phyloP scores from a whole-genome alignment of 1,140 invertebrate species.

The Pseudobourletiella spinata region DNA sequence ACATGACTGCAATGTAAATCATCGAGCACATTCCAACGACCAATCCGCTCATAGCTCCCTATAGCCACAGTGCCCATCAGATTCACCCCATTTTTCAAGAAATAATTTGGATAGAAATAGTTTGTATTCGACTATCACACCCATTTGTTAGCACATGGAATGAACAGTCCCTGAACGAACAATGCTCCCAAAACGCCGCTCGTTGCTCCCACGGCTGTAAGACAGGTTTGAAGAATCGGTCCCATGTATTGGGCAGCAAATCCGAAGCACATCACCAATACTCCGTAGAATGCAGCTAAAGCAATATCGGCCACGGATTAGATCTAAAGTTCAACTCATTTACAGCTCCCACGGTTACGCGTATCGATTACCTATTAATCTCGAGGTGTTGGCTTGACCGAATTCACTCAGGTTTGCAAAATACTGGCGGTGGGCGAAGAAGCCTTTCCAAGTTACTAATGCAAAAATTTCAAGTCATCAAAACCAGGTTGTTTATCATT shows the following conservation, averaged over 20 bases:
- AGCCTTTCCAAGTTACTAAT: slow-evolving; percentile 19
- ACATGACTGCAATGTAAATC: slow-evolving; percentile 2
- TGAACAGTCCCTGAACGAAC: slow-evolving; percentile 23
- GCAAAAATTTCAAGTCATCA: slow-evolving; percentile 10
- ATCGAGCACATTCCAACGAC: slow-evolving; percentile 2
- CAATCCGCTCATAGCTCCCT: slow-evolving; percentile 21
- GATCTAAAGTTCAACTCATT: not conserved
- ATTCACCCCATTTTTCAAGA: not conserved
- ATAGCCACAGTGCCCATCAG: not conserved
- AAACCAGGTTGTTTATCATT: slow-evolving; percentile 4
- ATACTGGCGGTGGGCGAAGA: not conserved
- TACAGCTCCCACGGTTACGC: not conserved
- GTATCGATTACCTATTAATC: not conserved
- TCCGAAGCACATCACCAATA: slow-evolving; percentile 21
- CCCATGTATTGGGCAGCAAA: slow-evolving; percentile 31
- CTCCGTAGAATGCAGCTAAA: slow-evolving; percentile 30
- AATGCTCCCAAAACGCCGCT: slow-evolving; percentile 17
- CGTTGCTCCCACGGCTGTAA: slow-evolving; percentile 40
- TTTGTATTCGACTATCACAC: slow-evolving; percentile 7
- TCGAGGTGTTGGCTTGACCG: not conserved
- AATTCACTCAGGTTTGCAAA: not conserved
- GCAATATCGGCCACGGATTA: not conserved
- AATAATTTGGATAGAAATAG: not conserved
- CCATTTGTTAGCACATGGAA: slow-evolving; percentile 27
- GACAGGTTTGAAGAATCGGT: slow-evolving; percentile 38